Percentiles rank a stretch among this genome's conserved stretches.
Evolutionary conservation across 64 coral and sea anemone genomes (phyloP).

Genomic region (Catalaphyllia jardinei): DNA sequence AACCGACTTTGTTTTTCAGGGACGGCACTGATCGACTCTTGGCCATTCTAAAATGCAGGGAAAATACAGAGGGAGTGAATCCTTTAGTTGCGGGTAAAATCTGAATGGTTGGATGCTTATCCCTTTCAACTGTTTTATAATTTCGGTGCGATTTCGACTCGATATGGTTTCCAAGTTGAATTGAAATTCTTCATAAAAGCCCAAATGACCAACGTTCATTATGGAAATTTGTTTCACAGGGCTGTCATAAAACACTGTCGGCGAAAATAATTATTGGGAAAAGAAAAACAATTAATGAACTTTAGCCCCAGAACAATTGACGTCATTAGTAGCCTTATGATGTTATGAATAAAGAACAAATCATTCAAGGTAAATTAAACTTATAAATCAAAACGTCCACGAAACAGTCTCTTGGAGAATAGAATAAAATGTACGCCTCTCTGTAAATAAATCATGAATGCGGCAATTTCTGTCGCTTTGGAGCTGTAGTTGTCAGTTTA

Average conservation of each 20-base stretch:
- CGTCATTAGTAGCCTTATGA: background rate
- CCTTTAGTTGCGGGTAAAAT: too few species aligned
- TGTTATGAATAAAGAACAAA: background rate
- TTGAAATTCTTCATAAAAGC: background rate
- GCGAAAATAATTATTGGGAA: background rate
- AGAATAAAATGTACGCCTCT: background rate
- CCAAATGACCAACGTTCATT: background rate
- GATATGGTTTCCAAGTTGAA: background rate
- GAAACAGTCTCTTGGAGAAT: background rate
- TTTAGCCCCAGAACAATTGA: background rate
- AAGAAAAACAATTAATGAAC: background rate
- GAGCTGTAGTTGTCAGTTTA: background rate
- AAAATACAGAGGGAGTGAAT: background rate
- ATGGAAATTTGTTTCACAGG: background rate
- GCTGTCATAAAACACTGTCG: background rate
- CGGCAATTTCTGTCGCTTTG: background rate
- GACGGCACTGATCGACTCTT: constrained; percentile 4
- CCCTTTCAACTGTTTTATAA: background rate
- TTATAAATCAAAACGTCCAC: background rate
- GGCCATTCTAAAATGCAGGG: background rate
- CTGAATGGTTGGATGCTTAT: too few species aligned
- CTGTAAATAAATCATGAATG: background rate
- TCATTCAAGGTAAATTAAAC: background rate
- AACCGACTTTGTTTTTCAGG: background rate
- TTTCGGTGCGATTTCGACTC: background rate